phyloP scores from a whole-genome alignment of 1,140 invertebrate genomes.

The Nebria ingens region DNA sequence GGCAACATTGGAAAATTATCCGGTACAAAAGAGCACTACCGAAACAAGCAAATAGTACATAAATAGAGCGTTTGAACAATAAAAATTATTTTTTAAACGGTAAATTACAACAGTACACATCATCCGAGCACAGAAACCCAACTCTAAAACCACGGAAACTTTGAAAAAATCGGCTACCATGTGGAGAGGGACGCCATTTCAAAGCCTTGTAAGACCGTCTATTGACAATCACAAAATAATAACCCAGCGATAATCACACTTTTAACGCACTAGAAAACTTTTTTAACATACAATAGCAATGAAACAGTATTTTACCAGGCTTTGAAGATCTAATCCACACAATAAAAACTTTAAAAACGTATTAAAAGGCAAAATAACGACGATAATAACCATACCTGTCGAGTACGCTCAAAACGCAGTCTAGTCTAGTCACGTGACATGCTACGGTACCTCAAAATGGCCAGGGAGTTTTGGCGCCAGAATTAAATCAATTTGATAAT shows the following conservation, averaged over 20 bases:
- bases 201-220: conserved; percentile 21
- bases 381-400: conserved; percentile 20
- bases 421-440: conserved; percentile 19
- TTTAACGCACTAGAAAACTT: background rate
- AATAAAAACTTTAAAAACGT: background rate
- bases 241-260: background rate
- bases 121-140: background rate
- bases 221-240: conserved; percentile 23
- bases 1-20: conserved; percentile 19
- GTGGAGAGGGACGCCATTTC: conserved; percentile 36
- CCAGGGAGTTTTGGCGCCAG: background rate
- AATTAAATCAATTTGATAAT: background rate
- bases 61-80: background rate
- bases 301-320: background rate
- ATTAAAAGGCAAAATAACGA: conserved; percentile 12
- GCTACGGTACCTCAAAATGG: conserved; percentile 7
- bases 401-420: conserved; percentile 21
- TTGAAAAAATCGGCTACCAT: conserved; percentile 24
- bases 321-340: conserved; percentile 1
- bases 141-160: background rate
- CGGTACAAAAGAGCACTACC: conserved; percentile 12
- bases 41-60: background rate
- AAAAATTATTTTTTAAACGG: background rate
- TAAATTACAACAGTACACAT: background rate
- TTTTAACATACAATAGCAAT: background rate